Evolutionary conservation across 2,113 vertebrate species (phyloP).

Genomic region (Microtus richardsoni): DNA sequence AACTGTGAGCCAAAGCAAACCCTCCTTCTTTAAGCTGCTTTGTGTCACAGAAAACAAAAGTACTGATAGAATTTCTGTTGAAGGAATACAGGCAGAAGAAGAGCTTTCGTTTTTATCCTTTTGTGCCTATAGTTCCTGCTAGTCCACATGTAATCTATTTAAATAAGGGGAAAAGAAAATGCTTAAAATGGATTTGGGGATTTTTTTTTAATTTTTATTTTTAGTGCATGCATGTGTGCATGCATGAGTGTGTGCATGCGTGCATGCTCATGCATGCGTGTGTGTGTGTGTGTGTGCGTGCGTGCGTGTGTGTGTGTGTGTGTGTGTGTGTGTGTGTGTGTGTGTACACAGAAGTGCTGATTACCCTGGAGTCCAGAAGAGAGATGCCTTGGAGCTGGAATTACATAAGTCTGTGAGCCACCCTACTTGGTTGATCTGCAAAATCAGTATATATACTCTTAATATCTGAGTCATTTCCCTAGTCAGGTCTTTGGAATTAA

Average conservation of each 20-base stretch:
- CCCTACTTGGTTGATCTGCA: not conserved
- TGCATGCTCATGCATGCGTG: not conserved
- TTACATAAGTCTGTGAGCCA: not conserved
- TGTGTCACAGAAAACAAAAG: not conserved
- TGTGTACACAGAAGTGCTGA: not conserved
- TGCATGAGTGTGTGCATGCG: not conserved
- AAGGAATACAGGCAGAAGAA: not conserved
- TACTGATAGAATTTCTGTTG: not conserved
- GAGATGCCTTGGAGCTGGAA: not conserved
- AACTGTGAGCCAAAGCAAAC: not conserved
- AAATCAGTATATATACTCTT: not conserved
- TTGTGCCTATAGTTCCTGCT: slow-evolving; percentile 29
- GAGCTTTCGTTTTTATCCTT: slow-evolving; percentile 39
- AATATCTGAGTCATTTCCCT: not conserved
- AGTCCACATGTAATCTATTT: not conserved
- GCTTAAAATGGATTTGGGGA: not conserved
- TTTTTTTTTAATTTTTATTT: not conserved
- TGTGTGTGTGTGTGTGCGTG: not conserved
- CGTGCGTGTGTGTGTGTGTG: not conserved
- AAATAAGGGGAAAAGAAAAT: slow-evolving; percentile 37
- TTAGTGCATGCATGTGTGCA: not conserved
- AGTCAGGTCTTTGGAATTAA: slow-evolving; percentile 10
- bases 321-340: not conserved
- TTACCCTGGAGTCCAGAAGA: not conserved
- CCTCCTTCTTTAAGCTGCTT: not conserved